Percentiles rank a stretch among this genome's conserved stretches.
These are phyloP conservation scores for Chouioia cunea DNA, from an alignment of 2,888 invertebrate genomes.

Conservation along the genomic window DNA sequence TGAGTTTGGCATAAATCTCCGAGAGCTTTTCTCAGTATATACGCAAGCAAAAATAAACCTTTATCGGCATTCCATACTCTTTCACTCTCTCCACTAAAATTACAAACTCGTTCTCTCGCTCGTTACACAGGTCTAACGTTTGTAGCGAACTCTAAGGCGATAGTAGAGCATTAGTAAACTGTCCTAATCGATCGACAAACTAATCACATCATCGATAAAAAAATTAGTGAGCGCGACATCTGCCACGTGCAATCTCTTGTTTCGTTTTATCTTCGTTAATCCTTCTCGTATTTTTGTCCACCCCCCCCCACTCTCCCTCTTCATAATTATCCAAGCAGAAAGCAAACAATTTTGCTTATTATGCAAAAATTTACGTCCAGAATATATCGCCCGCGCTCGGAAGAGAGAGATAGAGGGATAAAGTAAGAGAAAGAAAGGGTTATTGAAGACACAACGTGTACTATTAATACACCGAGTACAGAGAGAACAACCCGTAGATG, in stretches of 20 bases:
- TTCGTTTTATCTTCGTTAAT: no score
- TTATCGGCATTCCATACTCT: constrained; percentile 31
- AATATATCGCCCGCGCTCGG: no score
- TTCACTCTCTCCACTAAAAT: constrained; percentile 36
- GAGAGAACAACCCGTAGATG: no score
- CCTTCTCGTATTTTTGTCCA: neutral
- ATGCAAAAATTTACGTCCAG: no score
- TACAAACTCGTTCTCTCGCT: constrained; percentile 27
- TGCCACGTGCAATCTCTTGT: neutral
- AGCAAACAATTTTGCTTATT: no score
- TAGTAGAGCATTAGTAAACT: neutral
- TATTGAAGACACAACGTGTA: no score
- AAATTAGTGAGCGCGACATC: neutral
- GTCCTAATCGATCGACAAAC: constrained; percentile 4
- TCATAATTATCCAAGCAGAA: no score
- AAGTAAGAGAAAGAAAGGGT: no score
- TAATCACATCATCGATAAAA: constrained; percentile 13
- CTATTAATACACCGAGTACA: no score
- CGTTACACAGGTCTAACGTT: neutral
- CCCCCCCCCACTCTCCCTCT: no score
- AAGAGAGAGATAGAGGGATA: no score
- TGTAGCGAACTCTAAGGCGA: constrained; percentile 14
- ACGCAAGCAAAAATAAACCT: constrained; percentile 37
- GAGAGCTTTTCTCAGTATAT: constrained; percentile 1
- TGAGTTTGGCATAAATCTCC: neutral